These are phyloP conservation scores for Drosophila neonasuta DNA, from an alignment of 2,888 invertebrate genomes.

Conservation along the genomic window DNA sequence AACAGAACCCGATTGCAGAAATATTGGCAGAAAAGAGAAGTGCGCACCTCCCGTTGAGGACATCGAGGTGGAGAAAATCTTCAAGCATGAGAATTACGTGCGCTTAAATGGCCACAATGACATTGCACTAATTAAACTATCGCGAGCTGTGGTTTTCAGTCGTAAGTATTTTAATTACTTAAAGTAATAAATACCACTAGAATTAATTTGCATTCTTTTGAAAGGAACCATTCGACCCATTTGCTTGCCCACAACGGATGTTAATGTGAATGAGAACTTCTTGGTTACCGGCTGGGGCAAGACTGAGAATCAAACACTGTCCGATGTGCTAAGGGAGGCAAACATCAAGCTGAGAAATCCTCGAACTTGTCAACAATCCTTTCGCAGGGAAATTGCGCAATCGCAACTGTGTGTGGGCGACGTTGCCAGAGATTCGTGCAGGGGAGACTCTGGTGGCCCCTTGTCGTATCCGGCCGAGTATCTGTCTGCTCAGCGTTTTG, in stretches of 20 bases:
- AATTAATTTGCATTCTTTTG: background rate
- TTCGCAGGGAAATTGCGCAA: background rate
- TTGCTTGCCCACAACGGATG: constrained; percentile 30
- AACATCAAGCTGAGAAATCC: constrained; percentile 2
- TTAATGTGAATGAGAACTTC: constrained; percentile 8
- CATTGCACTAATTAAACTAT: constrained; percentile 37
- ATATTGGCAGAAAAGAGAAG: background rate
- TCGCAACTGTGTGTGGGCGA: constrained; percentile 36
- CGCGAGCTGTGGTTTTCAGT: constrained; percentile 20
- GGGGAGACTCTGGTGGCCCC: constrained; percentile 44
- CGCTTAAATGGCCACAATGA: constrained; percentile 9
- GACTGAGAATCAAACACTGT: constrained; percentile 16
- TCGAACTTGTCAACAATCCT: constrained; percentile 5
- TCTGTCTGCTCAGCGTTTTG: constrained; percentile 16
- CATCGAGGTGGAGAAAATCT: constrained; percentile 20
- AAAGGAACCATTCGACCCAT: constrained; percentile 39
- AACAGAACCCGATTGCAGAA: constrained; percentile 28
- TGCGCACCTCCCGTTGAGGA: constrained; percentile 35
- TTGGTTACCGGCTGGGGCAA: constrained; percentile 40
- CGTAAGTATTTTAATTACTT: constrained; percentile 14
- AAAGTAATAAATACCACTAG: no score
- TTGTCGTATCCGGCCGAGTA: constrained; percentile 15
- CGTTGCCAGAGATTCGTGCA: constrained; percentile 24
- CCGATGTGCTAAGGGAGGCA: constrained; percentile 26
- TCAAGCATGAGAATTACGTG: constrained; percentile 17